Base-by-base conservation (phyloP, 2,888 invertebrate genomes). In the Ernsta delagoae region DNA sequence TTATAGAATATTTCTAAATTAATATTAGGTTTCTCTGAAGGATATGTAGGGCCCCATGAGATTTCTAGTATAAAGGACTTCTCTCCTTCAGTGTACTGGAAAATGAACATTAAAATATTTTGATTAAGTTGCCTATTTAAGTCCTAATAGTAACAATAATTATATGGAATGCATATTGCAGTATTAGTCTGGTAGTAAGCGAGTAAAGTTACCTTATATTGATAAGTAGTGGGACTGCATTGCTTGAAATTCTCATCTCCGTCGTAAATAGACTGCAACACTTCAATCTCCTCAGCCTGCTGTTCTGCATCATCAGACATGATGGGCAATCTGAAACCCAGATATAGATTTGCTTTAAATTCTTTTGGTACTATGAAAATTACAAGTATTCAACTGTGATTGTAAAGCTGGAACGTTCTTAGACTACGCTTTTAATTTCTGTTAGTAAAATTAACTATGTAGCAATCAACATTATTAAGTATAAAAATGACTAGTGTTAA, bases 1-100 rank as follows among this genome's bases (percentile, higher is more conserved):
- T 99, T 99, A 84, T 98, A 99, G 90, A 99, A 99, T 48, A 97
- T 96, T 77, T 98, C 97, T 94, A 99, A 94, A 88, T 96, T 98
- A 71, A 98, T 94, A 36, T 84, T 90, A 9, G 99, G 98, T 75
- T 96, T 94, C 57, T 96, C 96, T 56, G 96, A 95, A 5, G 99
- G 99, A 88, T 99, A 99, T 57, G 95, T 95, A 0, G 96, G 94
- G 34, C 96, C 96, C 99, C 99, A 99, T 78, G 94, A 94, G 98
- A 72, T 99, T n/a, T n/a, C n/a, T 89, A 87, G n/a, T n/a, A n/a
- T n/a, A n/a, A 99, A 98, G 0, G 98, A 97, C 85, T 97, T 92
- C 0, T 97, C 97, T 77, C 97, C 97, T 79, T 97, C 96, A 24
- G 96, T 96, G 89, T 96, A 97, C 97, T 98, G 87, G 76, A 94